Evolutionary conservation across 2,888 invertebrate species (phyloP).

Genomic region (Leucoptera coffeella): DNA sequence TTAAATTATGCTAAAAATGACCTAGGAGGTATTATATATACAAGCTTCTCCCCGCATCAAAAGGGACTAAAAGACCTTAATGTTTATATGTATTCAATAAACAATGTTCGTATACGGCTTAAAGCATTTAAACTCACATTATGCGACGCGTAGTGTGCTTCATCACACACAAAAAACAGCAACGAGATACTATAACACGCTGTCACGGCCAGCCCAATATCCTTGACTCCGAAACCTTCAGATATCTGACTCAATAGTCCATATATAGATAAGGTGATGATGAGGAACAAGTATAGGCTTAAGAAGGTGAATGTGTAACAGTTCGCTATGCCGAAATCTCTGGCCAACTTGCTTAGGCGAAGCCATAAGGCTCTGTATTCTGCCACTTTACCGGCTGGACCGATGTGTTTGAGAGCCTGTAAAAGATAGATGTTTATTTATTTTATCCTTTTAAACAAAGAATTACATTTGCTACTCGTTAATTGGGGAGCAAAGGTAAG

Average conservation of each 20-base stretch:
- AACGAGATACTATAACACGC: slow-evolving; percentile 59
- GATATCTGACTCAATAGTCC: slow-evolving; percentile 68
- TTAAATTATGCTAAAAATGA: too few species aligned
- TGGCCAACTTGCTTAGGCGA: slow-evolving; percentile 59
- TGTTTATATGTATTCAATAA: too few species aligned
- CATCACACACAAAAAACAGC: slow-evolving; percentile 66
- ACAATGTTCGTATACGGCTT: too few species aligned
- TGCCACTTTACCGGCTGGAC: slow-evolving; percentile 62
- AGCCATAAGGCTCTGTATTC: slow-evolving; percentile 68
- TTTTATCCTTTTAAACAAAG: too few species aligned
- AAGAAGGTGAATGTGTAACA: slow-evolving; percentile 65
- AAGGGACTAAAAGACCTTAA: too few species aligned
- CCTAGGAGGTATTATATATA: too few species aligned
- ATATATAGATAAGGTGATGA: slow-evolving; percentile 69
- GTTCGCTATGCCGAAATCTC: slow-evolving; percentile 60
- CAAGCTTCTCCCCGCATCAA: too few species aligned
- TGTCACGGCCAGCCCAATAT: slow-evolving; percentile 63
- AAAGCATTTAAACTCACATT: too few species aligned
- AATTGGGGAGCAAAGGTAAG: too few species aligned
- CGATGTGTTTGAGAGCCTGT: slow-evolving; percentile 59
- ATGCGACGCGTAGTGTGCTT: slow-evolving; percentile 67
- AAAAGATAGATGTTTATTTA: too few species aligned
- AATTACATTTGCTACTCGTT: too few species aligned
- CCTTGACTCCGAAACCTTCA: slow-evolving; percentile 65
- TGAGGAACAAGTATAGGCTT: slow-evolving; percentile 63